A percentile compares a stretch with the other conserved stretches of the same genome.
Evolutionary conservation across 2,888 invertebrate genomes (phyloP).

Genomic region (Urechis unicinctus): DNA sequence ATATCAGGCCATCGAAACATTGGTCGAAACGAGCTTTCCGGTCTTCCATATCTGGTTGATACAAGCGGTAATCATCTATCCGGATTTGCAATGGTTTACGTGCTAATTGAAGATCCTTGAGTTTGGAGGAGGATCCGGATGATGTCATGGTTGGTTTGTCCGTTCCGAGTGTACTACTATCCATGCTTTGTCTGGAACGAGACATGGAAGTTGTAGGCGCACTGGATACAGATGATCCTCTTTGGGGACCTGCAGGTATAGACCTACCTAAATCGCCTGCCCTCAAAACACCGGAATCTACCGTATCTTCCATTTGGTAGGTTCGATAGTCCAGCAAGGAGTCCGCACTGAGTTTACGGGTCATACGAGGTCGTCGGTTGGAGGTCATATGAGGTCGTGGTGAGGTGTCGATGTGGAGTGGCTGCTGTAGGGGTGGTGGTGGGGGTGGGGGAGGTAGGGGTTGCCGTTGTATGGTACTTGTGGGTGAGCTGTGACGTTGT

Average conservation of each 20-base stretch:
- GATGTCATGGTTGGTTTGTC: background rate
- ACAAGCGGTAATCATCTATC: conserved; percentile 45
- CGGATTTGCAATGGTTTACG: conserved; percentile 45
- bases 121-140: conserved; percentile 8
- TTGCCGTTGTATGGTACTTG: conserved; percentile 1
- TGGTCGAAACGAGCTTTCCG: conserved; percentile 19
- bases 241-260: conserved; percentile 1
- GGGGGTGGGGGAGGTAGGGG: background rate
- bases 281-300: conserved; percentile 10
- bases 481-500: conserved; percentile 3
- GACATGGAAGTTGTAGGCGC: conserved; percentile 1
- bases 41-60: conserved; percentile 33
- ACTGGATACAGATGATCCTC: conserved; percentile 4
- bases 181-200: background rate
- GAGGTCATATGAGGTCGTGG: background rate
- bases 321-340: conserved; percentile 33
- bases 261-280: conserved; percentile 3
- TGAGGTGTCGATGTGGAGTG: background rate
- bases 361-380: conserved; percentile 9
- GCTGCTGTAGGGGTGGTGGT: background rate
- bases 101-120: conserved; percentile 31
- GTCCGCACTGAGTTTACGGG: conserved; percentile 35
- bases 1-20: conserved; percentile 38
- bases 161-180: background rate
- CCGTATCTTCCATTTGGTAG: conserved; percentile 33